Percentiles rank a stretch among this genome's conserved stretches.
These are phyloP conservation scores for Thaumetopoea pityocampa DNA, from an alignment of 1,140 invertebrate genomes.

Conservation along the genomic window DNA sequence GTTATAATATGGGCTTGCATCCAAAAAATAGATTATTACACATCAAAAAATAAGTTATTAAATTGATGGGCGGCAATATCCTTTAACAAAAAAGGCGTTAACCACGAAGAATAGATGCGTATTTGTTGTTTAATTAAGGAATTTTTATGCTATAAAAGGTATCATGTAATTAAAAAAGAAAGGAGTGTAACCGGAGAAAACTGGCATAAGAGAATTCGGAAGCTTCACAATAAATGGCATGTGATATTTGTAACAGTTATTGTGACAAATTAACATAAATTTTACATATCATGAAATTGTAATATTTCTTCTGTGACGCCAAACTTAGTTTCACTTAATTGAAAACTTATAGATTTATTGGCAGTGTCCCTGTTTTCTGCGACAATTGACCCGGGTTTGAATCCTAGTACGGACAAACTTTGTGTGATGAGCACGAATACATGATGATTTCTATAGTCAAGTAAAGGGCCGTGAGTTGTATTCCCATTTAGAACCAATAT, in stretches of 20 bases:
- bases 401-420: no score
- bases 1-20: slow-evolving; percentile 7
- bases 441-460: no score
- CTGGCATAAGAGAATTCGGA: slow-evolving; percentile 30
- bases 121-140: slow-evolving; percentile 62
- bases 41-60: slow-evolving; percentile 47
- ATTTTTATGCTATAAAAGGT: slow-evolving; percentile 56
- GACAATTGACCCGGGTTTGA: no score
- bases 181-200: slow-evolving; percentile 20
- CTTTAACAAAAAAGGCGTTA: slow-evolving; percentile 54
- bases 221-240: slow-evolving; percentile 16
- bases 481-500: no score
- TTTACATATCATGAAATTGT: no score
- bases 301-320: no score
- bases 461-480: no score
- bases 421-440: no score
- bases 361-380: no score
- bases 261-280: no score
- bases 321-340: no score
- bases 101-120: slow-evolving; percentile 50
- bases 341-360: no score
- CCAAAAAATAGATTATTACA: slow-evolving; percentile 41
- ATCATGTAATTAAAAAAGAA: slow-evolving; percentile 39
- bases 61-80: slow-evolving; percentile 55
- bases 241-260: background rate